Base-by-base conservation (phyloP, 2,113 vertebrate genomes). In the Eulemur macaco region DNA sequence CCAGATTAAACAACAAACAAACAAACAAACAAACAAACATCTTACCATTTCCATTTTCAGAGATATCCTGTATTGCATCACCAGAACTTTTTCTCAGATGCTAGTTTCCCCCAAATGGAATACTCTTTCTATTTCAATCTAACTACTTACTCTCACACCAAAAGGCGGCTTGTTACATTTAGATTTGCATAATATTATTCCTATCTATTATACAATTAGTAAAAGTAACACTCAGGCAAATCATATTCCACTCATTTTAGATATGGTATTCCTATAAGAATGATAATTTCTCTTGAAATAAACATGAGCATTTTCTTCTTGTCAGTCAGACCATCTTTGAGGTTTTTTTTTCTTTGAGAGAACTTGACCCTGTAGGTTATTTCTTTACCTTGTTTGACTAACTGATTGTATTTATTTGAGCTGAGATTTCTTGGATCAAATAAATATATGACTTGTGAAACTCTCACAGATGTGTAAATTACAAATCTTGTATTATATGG, bases 341-440 rank as follows among this genome's bases (percentile, higher is more conserved):
- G 52, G 47, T 18, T 11, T 27, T 47, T 76, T 68, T n/a, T 7
- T 10, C 47, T 78, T 64, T 77, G 58, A 56, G 52, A 96, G 23
- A 82, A 63, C 42, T 42, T 47, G 27, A 60, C 8, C 21, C 27
- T 39, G 18, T 20, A 68, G 11, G 5, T 93, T 78, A 90, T 74
- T 78, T 96, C 31, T 56, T 93, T 89, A 69, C 29, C 9, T 74
- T 68, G 31, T 60, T 95, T 96, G 91, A 84, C 21, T n/a, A 45
- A 39, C 17, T 50, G 27, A 81, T 56, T 74, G 3, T 69, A 34
- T 74, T 93, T 31, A 91, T 74, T 84, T 69, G 52, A 91, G 63
- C 6, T 54, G 64, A 91, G 39, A 71, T 88, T 93, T 93, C 64
- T 39, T 52, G 27, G 8, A 60, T 80, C 47, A 95, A 60, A 25